Conservation (phyloP, 1,140 invertebrate species). For the Heliconius melpomene region DNA sequence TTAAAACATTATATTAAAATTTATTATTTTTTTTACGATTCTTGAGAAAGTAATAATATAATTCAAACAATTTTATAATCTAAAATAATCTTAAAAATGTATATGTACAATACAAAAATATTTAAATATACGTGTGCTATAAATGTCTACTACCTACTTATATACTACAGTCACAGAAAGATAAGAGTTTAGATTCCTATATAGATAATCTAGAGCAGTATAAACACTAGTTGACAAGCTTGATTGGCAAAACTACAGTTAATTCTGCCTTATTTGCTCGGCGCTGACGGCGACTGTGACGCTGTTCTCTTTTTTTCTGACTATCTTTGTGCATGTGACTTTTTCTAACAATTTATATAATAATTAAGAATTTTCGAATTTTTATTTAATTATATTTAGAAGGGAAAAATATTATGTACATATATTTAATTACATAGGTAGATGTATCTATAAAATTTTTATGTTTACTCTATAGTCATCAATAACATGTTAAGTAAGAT, state of each 20-base stretch:
- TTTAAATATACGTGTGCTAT: background rate
- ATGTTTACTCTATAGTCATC: too few species aligned
- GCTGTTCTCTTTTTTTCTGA: background rate
- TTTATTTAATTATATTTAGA: background rate
- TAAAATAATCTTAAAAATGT: too few species aligned
- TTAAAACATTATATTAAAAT: too few species aligned
- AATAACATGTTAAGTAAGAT: too few species aligned
- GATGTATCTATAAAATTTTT: too few species aligned
- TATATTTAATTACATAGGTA: too few species aligned
- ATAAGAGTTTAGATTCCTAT: constrained; percentile 20
- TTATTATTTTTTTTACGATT: too few species aligned
- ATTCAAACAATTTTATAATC: too few species aligned
- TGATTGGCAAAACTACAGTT: constrained; percentile 36
- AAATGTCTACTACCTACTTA: background rate
- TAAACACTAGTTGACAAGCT: constrained; percentile 29
- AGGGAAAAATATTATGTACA: too few species aligned
- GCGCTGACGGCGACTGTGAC: background rate
- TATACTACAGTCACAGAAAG: background rate
- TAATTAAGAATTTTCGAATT: background rate
- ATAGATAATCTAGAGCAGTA: constrained; percentile 26
- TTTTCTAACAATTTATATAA: background rate
- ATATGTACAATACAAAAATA: too few species aligned
- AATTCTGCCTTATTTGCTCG: constrained; percentile 25
- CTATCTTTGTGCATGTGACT: background rate
- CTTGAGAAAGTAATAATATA: too few species aligned